Percentiles rank a stretch among this genome's conserved stretches.
These are phyloP conservation scores for Podabrus alpinus DNA, from an alignment of 2,888 invertebrate species.

Conservation along the genomic window DNA sequence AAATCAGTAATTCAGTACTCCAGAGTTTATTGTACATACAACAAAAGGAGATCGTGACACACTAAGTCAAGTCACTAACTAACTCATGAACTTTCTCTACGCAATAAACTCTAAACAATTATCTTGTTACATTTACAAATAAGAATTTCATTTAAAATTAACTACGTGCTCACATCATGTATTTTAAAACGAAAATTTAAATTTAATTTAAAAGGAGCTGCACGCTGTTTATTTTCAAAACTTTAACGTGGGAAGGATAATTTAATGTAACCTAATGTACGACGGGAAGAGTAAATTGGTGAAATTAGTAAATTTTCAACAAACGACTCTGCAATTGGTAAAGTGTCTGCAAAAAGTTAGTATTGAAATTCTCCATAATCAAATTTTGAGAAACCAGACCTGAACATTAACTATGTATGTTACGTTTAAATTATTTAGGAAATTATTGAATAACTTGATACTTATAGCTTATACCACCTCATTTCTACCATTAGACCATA, in stretches of 20 bases:
- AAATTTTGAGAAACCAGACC: neutral
- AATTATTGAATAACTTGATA: no score
- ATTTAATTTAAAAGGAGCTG: neutral
- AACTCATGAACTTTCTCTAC: neutral
- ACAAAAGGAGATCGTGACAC: conserved; percentile 11
- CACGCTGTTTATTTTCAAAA: neutral
- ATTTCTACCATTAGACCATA: neutral
- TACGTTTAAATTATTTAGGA: no score
- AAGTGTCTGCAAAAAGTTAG: neutral
- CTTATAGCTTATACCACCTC: neutral
- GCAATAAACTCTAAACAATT: neutral
- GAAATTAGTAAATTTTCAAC: neutral
- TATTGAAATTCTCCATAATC: neutral
- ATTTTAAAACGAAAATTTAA: neutral
- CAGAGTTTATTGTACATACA: conserved; percentile 13
- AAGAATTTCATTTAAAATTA: neutral
- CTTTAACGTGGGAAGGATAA: neutral
- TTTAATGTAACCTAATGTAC: neutral
- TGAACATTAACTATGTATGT: no score
- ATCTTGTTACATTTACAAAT: neutral
- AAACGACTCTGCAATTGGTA: neutral
- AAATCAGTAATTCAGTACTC: conserved; percentile 12
- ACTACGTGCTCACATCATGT: neutral
- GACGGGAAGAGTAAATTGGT: neutral
- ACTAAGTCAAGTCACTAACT: neutral